Conservation (phyloP, 2,113 vertebrate species). For the Grammomys surdaster region DNA sequence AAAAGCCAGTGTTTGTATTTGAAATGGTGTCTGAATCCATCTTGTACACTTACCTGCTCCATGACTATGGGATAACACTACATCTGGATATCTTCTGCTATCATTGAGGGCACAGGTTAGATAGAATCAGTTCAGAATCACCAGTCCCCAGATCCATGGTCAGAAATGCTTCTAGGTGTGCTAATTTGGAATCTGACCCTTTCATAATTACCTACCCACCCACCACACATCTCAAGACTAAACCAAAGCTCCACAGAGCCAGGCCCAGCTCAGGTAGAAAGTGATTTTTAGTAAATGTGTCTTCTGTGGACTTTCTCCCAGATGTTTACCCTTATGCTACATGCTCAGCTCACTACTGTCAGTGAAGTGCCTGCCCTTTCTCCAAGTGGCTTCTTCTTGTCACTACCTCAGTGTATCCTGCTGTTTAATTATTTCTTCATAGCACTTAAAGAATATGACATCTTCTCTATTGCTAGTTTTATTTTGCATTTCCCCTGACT, state of each 20-base stretch:
- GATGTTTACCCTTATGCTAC: neutral
- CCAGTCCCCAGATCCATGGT: neutral
- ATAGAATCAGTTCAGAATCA: neutral
- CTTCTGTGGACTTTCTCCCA: neutral
- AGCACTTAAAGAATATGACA: neutral
- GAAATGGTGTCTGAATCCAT: constrained; percentile 1
- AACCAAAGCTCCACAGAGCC: neutral
- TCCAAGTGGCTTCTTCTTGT: neutral
- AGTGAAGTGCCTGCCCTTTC: neutral
- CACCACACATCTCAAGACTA: neutral
- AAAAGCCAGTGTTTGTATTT: neutral
- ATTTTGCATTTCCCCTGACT: neutral
- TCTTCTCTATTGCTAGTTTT: neutral
- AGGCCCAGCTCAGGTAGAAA: neutral
- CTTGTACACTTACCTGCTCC: neutral
- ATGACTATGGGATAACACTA: neutral
- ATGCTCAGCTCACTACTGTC: neutral
- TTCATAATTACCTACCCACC: neutral
- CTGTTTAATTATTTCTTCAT: constrained; percentile 15
- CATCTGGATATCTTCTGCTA: neutral
- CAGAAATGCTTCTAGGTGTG: neutral
- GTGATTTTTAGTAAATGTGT: neutral
- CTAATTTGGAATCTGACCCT: neutral
- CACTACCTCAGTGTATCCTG: neutral
- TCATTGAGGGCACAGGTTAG: neutral